Percentiles rank a stretch among this genome's conserved stretches.
Evolutionary conservation across 2,797 vertebrate genomes (phyloP).

Genomic region (Pteronotus mesoamericanus): DNA sequence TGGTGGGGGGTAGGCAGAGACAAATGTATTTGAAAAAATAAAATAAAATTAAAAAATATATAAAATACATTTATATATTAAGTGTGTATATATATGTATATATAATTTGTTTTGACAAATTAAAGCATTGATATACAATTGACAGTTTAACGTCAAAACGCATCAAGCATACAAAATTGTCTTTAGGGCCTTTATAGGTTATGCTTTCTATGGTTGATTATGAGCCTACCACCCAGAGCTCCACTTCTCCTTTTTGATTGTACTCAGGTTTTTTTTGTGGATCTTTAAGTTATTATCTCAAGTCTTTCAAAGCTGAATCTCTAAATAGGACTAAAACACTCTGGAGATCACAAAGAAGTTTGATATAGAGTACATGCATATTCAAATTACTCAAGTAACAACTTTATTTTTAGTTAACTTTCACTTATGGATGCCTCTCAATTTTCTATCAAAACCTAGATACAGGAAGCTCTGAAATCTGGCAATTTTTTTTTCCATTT

Average conservation of each 20-base stretch:
- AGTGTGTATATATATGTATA: constrained; percentile 49
- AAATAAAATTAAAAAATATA: too few species aligned
- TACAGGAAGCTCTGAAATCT: neutral
- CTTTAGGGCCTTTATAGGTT: constrained; percentile 67
- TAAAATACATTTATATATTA: constrained; percentile 56
- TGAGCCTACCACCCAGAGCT: neutral
- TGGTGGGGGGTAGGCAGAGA: too few species aligned
- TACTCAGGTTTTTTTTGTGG: neutral
- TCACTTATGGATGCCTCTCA: constrained; percentile 54
- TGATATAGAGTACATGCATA: constrained; percentile 44
- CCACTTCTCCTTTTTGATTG: neutral
- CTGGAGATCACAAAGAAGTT: constrained; percentile 32
- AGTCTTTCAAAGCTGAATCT: constrained; percentile 22
- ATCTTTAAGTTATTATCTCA: neutral
- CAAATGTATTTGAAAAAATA: too few species aligned
- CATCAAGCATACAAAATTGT: constrained; percentile 63
- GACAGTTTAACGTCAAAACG: constrained; percentile 63
- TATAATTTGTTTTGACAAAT: constrained; percentile 63
- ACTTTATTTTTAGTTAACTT: constrained; percentile 64
- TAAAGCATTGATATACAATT: constrained; percentile 65
- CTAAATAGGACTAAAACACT: constrained; percentile 37
- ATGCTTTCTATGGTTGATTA: neutral
- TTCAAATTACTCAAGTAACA: constrained; percentile 54
- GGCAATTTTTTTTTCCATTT: neutral
- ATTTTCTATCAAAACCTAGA: constrained; percentile 45